A percentile compares a stretch with the other conserved stretches of the same genome.
phyloP scores from a whole-genome alignment of 2,888 invertebrate species.

The Nemoura dubitans region DNA sequence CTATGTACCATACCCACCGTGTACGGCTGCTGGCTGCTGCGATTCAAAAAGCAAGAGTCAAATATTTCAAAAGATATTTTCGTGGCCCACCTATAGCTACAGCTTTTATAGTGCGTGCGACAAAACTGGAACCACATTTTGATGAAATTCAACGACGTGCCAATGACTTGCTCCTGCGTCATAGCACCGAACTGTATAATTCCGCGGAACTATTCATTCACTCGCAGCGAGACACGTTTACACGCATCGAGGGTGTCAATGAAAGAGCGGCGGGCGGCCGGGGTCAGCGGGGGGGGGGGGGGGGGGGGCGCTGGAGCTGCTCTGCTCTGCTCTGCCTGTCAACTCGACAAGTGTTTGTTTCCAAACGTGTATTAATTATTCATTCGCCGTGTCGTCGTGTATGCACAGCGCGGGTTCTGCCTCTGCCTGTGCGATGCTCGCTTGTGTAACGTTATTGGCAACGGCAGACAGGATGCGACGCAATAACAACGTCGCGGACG shows the following conservation, averaged over 20 bases:
- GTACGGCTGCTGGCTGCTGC: no score
- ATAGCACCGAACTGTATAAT: not conserved
- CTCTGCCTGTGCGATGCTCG: not conserved
- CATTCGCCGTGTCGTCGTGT: not conserved
- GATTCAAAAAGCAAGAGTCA: not conserved
- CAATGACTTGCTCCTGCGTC: not conserved
- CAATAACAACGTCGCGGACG: not conserved
- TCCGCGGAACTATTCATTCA: not conserved
- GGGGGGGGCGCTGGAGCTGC: not conserved
- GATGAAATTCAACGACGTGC: not conserved
- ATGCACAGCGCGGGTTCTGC: not conserved
- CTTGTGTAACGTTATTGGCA: slow-evolving; percentile 3
- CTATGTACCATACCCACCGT: no score
- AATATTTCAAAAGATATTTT: not conserved
- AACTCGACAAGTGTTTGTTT: not conserved
- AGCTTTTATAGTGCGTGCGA: not conserved
- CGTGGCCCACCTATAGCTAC: not conserved
- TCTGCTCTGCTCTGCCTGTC: not conserved
- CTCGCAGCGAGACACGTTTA: not conserved
- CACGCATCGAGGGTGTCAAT: not conserved
- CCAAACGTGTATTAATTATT: not conserved
- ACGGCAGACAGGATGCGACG: not conserved
- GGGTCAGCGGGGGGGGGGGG: no score
- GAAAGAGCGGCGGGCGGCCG: not conserved
- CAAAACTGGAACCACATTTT: not conserved